Evolutionary conservation across 1,140 invertebrate species (phyloP).

Genomic region (Stratiolaelaps scimitus): DNA sequence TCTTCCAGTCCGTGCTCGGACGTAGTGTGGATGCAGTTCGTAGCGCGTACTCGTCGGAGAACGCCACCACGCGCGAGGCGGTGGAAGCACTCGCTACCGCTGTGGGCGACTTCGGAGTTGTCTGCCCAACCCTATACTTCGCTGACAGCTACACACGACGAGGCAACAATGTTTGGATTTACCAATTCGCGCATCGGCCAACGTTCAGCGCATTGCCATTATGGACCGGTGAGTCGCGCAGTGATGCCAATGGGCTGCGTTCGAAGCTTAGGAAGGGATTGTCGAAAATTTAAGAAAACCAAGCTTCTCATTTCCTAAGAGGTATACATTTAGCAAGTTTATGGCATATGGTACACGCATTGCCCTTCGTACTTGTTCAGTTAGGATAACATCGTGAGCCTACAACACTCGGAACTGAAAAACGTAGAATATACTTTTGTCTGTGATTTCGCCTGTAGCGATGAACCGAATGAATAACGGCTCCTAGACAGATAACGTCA

Average conservation of each 20-base stretch:
- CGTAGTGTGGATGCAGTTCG: conserved; percentile 19
- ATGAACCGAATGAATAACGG: too few relatives aligned
- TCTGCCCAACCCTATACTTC: neutral
- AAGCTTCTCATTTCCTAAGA: too few relatives aligned
- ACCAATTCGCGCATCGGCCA: conserved; percentile 8
- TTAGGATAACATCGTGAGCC: too few relatives aligned
- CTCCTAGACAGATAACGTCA: too few relatives aligned
- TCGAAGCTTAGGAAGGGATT: too few relatives aligned
- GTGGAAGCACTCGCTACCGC: conserved; percentile 13
- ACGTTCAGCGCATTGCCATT: neutral
- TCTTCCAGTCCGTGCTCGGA: conserved; percentile 19
- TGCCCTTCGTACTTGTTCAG: too few relatives aligned
- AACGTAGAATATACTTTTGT: too few relatives aligned
- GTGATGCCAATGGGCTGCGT: neutral
- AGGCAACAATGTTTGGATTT: conserved; percentile 7
- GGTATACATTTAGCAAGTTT: too few relatives aligned
- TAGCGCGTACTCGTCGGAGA: neutral
- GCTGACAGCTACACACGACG: conserved; percentile 8
- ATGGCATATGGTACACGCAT: too few relatives aligned
- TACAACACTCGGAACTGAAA: too few relatives aligned
- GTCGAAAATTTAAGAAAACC: too few relatives aligned
- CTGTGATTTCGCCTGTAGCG: too few relatives aligned
- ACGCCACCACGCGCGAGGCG: conserved; percentile 5
- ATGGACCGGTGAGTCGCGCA: conserved; percentile 4
- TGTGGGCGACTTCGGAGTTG: conserved; percentile 20